Evolutionary conservation across 2,113 vertebrate species (phyloP), one percentile per base, ranked within the genome.

Genomic region (Cariama cristata): DNA sequence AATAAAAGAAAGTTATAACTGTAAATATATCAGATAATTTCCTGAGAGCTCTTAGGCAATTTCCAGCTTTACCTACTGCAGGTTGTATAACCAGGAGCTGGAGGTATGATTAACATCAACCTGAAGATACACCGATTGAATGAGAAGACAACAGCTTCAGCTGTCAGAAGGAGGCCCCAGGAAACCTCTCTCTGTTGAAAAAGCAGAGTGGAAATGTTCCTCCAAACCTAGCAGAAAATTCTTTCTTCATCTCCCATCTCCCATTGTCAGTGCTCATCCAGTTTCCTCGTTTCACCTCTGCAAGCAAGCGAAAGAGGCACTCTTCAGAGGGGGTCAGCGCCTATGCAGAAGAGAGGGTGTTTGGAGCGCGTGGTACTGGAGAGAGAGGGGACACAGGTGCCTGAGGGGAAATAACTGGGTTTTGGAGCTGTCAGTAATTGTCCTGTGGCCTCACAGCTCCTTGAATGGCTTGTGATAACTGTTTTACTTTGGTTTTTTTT

Each of bases 1-100:
- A 86, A 86, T 77, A 86, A 94, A 96, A 74, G n/a, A 67, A 88
- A 89, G 63, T 69, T 92, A 71, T 52, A 88, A 32, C 32, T 86
- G 22, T 73, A 55, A 90, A 88, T 83, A 38, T 26, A 80, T 52
- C 71, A 76, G 75, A 86, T 84, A 80, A 94, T 91, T 92, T 95
- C 63, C 72, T 88, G 79, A 86, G 55, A 86, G 22, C 68, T 89
- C 42, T 56, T 64, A 33, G 63, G n/a, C 55, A 53, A 84, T 90
- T 91, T 71, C 18, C 76, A 86, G 59, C 42, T 86, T 91, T 66
- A 55, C 55, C 16, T 66, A 35, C 50, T 58, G 33, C 68, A 77
- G 79, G 40, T 15, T 84, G 50, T 50, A n/a, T 30, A 63, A 88
- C 19, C 50, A 38, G 63, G 62, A 86, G 53, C 24, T 19, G 2